Conservation (phyloP, 2,888 invertebrate genomes). For the Strigamia transsilvanica region DNA sequence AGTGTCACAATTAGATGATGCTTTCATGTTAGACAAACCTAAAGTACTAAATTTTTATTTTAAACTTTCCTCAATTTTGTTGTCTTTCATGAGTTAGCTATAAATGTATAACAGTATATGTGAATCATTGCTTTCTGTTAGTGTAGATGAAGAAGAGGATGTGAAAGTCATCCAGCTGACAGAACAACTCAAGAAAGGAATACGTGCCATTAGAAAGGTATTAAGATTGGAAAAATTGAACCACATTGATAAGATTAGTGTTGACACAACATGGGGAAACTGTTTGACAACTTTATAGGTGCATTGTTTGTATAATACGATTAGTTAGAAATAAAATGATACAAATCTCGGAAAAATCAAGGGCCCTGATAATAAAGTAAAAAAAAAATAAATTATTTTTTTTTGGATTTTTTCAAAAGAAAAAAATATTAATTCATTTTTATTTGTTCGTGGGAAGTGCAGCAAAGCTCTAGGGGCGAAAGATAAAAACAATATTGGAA, state of each 20-base stretch:
- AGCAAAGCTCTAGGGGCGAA: too few relatives aligned
- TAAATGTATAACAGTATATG: neutral
- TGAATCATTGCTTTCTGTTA: conserved; percentile 62
- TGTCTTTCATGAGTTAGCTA: conserved; percentile 42
- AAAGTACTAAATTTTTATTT: conserved; percentile 36
- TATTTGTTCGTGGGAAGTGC: too few relatives aligned
- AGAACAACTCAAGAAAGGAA: conserved; percentile 86
- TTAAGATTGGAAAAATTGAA: conserved; percentile 59
- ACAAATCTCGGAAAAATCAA: too few relatives aligned
- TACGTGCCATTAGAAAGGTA: conserved; percentile 90
- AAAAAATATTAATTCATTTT: too few relatives aligned
- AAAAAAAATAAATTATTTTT: neutral
- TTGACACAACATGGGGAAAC: too few relatives aligned
- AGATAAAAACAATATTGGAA: neutral
- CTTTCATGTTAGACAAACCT: neutral
- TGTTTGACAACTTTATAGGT: too few relatives aligned
- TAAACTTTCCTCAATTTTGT: neutral
- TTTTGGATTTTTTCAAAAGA: neutral
- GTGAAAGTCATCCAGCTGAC: conserved; percentile 83
- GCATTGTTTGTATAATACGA: too few relatives aligned
- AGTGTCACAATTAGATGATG: conserved; percentile 30
- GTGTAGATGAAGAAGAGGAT: conserved; percentile 78
- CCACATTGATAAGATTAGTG: too few relatives aligned
- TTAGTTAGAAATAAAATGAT: too few relatives aligned
- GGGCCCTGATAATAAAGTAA: neutral